Evolutionary conservation across 2,888 invertebrate genomes (phyloP), one percentile per base, ranked within the genome.

Genomic region (Anoplius nigerrimus): DNA sequence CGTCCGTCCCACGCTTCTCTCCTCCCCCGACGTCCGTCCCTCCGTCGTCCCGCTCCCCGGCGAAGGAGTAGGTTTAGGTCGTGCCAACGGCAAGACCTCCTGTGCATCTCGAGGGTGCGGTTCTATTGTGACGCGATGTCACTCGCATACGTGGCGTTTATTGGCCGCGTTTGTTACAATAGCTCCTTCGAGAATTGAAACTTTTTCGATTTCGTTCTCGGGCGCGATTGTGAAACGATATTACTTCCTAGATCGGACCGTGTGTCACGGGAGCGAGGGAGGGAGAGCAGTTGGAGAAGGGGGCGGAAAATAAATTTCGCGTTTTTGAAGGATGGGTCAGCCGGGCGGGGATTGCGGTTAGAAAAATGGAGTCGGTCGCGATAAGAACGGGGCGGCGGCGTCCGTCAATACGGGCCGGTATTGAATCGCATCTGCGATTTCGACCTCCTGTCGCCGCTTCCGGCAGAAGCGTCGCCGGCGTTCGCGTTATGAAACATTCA

Each of bases 191-290:
- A 71, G 77, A 66, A 73, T 78, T 68, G 73, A 69, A 78, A 78
- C 77, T 78, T 78, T 78, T 78, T 78, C 77, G 78, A 78, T 78
- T 75, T 77, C 72, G 66, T 68, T 62, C 69, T 42, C n/a, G 18
- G 18, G 43, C 18, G 34, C 20, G 21, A 15, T 42, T 20, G 21
- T 43, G 42, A 43, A 43, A 21, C 48, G 56, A 56, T 42, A 56
- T 56, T 42, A 43, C 55, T 59, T 56, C 54, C 54, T 48, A 34
- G 34, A 34, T 8, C 34, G 34, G 34, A 34, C 34, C 34, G 34
- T 34, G 34, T 68, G 66, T 45, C 66, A 57, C 46, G 43, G 16
- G 18, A 34, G 34, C 46, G 16, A 24, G n/a, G n/a, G n/a, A n/a
- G n/a, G n/a, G n/a, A 52, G 67, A 43, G 63, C 53, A 42, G n/a